Evolutionary conservation across 2,113 vertebrate genomes (phyloP), one percentile per base, ranked within the genome.

Genomic region (Aphyosemion australe): DNA sequence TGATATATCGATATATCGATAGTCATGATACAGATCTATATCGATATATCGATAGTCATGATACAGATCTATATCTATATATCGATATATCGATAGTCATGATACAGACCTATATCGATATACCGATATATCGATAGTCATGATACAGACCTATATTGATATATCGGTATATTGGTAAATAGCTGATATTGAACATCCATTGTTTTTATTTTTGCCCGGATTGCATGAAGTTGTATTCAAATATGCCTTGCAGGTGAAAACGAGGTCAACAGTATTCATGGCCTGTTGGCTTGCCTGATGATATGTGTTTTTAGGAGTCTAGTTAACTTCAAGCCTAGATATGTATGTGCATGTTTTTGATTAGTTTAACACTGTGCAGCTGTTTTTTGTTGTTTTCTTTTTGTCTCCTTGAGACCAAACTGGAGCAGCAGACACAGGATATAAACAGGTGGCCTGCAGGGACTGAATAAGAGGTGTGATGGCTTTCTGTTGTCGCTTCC

Each of bases 401-500:
- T 26, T 19, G 37, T 74, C 48, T 78, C 48, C 7, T 21, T 58
- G 41, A 39, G 53, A 55, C 51, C 59, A 51, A 83, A 76, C 39
- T 60, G 68, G 52, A 71, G 58, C 61, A 78, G 61, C 73, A 83
- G 83, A 79, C 52, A 49, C 72, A 31, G 77, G 81, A 76, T 84
- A 43, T 69, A 50, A 76, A 65, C 78, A 47, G 69, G 69, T 76
- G 79, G 84, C 80, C 78, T 82, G 60, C 50, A 70, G 82, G 79
- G 76, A 80, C 43, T 37, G 60, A 64, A 61, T 61, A 65, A 63
- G 74, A 87, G 72, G 82, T 85, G 87, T 76, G 84, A 87, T 72
- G 61, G 18, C 49, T 79, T 76, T 85, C 51, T 69, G 67, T 71
- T 74, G 69, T 67, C 64, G 63, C 19, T 72, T 79, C 82, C 84